phyloP scores from a whole-genome alignment of 2,888 invertebrate genomes.

The Galeruca laticollis region DNA sequence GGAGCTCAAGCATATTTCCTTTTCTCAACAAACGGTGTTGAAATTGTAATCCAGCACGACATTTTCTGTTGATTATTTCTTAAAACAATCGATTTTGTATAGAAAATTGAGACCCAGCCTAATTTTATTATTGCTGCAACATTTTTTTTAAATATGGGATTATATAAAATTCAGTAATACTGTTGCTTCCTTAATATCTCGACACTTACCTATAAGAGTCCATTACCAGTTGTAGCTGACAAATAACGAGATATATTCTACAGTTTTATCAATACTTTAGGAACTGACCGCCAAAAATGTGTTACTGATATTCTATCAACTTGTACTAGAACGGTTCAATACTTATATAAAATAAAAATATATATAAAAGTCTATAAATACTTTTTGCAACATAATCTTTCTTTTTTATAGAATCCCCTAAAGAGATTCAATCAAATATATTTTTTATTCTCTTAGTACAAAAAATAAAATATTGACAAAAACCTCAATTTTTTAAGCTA shows the following conservation, averaged over 20 bases:
- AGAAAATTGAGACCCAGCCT: too few relatives aligned
- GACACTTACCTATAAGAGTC: not conserved
- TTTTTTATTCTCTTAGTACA: conserved; percentile 41
- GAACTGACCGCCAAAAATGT: conserved; percentile 4
- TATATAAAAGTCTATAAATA: conserved; percentile 51
- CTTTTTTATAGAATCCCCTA: conserved; percentile 28
- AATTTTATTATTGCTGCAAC: too few relatives aligned
- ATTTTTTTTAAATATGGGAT: too few relatives aligned
- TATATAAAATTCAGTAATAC: not conserved
- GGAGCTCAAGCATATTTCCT: too few relatives aligned
- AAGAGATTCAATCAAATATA: conserved; percentile 37
- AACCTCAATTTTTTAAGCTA: conserved; percentile 32
- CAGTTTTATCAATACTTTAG: conserved; percentile 1
- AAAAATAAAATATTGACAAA: conserved; percentile 49
- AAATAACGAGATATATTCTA: not conserved
- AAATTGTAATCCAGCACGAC: too few relatives aligned
- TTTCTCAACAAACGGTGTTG: too few relatives aligned
- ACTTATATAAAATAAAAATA: conserved; percentile 56
- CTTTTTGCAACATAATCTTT: conserved; percentile 33
- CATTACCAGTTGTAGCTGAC: too few relatives aligned
- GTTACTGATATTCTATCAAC: conserved; percentile 27
- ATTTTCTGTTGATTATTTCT: too few relatives aligned
- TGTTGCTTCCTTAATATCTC: not conserved
- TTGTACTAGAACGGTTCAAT: conserved; percentile 41
- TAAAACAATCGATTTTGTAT: too few relatives aligned